Base-by-base conservation (phyloP, 2,797 vertebrate genomes). In the Alca torda region DNA sequence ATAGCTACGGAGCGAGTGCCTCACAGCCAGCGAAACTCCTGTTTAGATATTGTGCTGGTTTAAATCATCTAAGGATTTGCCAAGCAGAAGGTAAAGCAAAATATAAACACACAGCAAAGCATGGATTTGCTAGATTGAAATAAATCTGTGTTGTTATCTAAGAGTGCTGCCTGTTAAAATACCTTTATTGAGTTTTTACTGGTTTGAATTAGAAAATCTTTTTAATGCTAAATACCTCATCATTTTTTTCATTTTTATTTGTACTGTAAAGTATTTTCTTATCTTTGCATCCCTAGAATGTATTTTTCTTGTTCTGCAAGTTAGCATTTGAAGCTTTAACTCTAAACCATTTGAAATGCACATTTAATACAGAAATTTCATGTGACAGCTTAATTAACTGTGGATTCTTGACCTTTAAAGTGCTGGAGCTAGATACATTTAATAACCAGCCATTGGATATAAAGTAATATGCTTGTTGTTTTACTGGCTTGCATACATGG, bases 401-500 rank as follows among this genome's bases (percentile, higher is more conserved):
- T 95, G 94, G 91, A 94, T 97, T 97, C 76, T 95, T 96, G 96
- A 97, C 95, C 95, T 96, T 87, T 96, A 87, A 96, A 91, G 54
- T 90, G 74, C 87, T 67, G 75, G 89, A 95, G 84, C 61, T 92
- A 76, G 89, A 95, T 81, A 65, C 31, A 24, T 92, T 92, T 92
- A 96, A 96, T 88, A 93, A 89, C 53, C 83, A 48, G 73, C 68
- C 68, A 43, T 41, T 87, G 86, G 95, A 93, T 77, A 91, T 95
- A 90, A 93, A 85, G 83, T 95, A 91, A 95, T 95, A 92, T 33
- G 51, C 61, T 48, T 75, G 82, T 67, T 88, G 87, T 96, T 96
- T 95, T 90, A 94, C 92, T 94, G 48, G 92, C 63, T 84, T 90
- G 89, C 92, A 59, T 82, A 95, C 92, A 88, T 51, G 89, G 94